Evolutionary conservation across 2,113 vertebrate genomes (phyloP).

Genomic region (Lethenteron reissneri): DNA sequence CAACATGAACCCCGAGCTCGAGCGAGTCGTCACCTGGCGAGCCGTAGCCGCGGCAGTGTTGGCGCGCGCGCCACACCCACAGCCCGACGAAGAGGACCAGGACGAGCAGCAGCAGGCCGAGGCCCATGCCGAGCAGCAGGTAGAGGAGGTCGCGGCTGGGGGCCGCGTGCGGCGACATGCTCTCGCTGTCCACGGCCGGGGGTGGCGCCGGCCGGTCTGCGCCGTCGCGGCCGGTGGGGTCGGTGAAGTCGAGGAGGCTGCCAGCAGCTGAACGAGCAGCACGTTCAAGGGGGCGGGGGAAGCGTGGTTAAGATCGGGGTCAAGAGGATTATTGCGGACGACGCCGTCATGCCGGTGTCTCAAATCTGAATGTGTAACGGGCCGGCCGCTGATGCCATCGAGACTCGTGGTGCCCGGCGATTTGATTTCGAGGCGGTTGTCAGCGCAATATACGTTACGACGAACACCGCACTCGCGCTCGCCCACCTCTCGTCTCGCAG

Average conservation of each 20-base stretch:
- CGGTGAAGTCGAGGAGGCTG: constrained; percentile 9
- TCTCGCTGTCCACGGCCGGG: too few relatives aligned
- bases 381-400: background rate
- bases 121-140: constrained; percentile 61
- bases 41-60: constrained; percentile 67
- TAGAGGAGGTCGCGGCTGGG: constrained; percentile 47
- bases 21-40: constrained; percentile 18
- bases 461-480: background rate
- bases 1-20: background rate
- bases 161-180: too few relatives aligned
- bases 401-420: background rate
- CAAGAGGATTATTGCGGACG: constrained; percentile 40
- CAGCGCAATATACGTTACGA: background rate
- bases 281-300: constrained; percentile 25
- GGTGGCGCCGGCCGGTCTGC: too few relatives aligned
- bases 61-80: constrained; percentile 77
- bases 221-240: constrained; percentile 12
- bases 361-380: background rate
- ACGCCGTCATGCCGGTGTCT: constrained; percentile 19
- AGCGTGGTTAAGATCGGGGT: constrained; percentile 14
- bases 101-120: constrained; percentile 77
- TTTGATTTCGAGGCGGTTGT: background rate
- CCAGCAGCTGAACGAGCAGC: constrained; percentile 12
- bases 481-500: constrained; percentile 70
- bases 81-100: constrained; percentile 72